Evolutionary conservation across 2,113 vertebrate species (phyloP).

Genomic region (Cynoglossus semilaevis): DNA sequence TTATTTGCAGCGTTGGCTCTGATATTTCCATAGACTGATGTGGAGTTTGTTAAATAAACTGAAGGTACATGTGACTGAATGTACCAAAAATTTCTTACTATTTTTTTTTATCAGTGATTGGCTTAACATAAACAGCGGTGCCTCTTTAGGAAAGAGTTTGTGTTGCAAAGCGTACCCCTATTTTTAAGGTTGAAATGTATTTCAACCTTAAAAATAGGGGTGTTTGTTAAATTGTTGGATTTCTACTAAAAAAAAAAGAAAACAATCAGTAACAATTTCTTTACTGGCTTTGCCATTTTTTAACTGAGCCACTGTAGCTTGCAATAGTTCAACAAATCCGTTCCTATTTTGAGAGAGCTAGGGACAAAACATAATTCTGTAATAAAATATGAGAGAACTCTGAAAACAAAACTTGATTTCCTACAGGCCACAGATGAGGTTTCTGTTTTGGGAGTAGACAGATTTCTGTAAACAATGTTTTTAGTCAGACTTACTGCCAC

Average conservation of each 20-base stretch:
- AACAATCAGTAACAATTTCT: conserved; percentile 40
- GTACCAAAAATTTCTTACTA: no score
- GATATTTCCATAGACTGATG: no score
- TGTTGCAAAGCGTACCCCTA: no score
- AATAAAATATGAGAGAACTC: conserved; percentile 14
- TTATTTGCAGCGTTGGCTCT: no score
- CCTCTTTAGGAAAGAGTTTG: no score
- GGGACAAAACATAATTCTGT: conserved; percentile 4
- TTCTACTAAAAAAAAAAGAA: conserved; percentile 5
- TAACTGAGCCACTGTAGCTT: conserved; percentile 7
- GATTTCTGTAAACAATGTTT: conserved; percentile 46
- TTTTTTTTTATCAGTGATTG: no score
- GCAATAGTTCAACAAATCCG: conserved; percentile 25
- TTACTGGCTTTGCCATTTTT: conserved; percentile 42
- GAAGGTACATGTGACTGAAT: no score
- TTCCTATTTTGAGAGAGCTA: conserved; percentile 7
- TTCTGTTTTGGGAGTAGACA: conserved; percentile 16
- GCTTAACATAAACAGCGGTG: no score
- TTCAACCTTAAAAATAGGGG: no score
- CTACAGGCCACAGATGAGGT: conserved; percentile 6
- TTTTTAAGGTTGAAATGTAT: no score
- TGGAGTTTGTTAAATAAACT: no score
- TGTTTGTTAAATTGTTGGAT: no score
- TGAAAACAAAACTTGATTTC: conserved; percentile 7
- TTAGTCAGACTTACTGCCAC: conserved; percentile 46